A percentile compares a stretch with the other conserved stretches of the same genome.
phyloP scores from a whole-genome alignment of 2,888 invertebrate genomes.

The Sinelater perroti region DNA sequence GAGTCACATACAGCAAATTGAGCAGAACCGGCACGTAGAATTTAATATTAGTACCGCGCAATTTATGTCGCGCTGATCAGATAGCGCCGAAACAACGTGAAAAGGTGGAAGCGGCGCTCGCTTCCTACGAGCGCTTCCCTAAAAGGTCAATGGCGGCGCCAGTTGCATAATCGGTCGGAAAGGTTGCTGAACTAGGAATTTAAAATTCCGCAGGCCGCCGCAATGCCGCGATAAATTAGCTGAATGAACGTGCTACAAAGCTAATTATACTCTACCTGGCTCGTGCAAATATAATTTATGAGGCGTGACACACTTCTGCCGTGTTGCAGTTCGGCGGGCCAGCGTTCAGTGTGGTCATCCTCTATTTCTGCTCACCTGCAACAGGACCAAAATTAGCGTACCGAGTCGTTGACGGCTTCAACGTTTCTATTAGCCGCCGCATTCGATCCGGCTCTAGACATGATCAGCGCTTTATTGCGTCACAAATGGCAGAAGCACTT shows the following conservation, averaged over 20 bases:
- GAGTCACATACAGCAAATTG: too few species aligned
- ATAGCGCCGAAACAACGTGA: too few species aligned
- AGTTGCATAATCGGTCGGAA: slow-evolving; percentile 13
- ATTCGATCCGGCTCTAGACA: too few species aligned
- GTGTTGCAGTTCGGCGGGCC: slow-evolving; percentile 8
- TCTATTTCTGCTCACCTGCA: slow-evolving; percentile 23
- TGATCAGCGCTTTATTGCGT: too few species aligned
- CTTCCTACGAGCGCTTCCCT: too few species aligned
- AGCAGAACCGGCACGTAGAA: too few species aligned
- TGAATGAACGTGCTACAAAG: slow-evolving; percentile 27
- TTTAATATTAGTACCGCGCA: background rate
- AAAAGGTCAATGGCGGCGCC: slow-evolving; percentile 11
- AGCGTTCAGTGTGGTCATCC: background rate
- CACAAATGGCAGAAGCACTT: too few species aligned
- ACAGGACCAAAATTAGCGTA: slow-evolving; percentile 18
- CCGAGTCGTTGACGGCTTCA: too few species aligned
- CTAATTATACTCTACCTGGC: slow-evolving; percentile 32
- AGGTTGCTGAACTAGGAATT: slow-evolving; percentile 24
- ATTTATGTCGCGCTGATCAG: background rate
- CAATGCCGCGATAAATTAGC: slow-evolving; percentile 27
- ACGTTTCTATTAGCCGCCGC: too few species aligned
- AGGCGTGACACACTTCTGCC: slow-evolving; percentile 26
- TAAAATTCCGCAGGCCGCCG: too few species aligned
- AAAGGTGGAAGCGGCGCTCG: too few species aligned
- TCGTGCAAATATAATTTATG: slow-evolving; percentile 32